Conservation (phyloP, 64 coral and sea anemone species). For the Montipora capricornis region DNA sequence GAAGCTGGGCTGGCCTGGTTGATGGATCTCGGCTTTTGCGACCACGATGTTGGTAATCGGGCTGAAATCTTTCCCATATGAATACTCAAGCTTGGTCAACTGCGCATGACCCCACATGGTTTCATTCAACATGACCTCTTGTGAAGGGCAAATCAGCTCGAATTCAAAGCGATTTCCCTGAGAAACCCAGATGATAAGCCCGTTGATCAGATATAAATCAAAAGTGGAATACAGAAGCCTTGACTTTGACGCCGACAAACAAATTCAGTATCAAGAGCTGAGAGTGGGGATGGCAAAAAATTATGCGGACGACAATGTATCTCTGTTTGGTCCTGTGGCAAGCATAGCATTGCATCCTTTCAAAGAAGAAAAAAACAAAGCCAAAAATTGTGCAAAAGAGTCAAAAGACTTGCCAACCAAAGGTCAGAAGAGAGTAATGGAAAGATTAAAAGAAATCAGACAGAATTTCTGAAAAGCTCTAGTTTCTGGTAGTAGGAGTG, state of each 20-base stretch:
- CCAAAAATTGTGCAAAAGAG: slow-evolving; percentile 33
- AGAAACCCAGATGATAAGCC: not conserved
- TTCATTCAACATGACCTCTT: no score
- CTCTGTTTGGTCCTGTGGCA: slow-evolving; percentile 8
- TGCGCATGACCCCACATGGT: no score
- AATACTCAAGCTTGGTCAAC: no score
- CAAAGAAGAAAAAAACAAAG: slow-evolving; percentile 46
- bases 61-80: no score
- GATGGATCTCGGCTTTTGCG: no score
- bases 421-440: slow-evolving; percentile 48
- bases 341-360: slow-evolving; percentile 30
- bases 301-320: slow-evolving; percentile 28
- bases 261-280: slow-evolving; percentile 35
- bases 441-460: slow-evolving; percentile 55
- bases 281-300: slow-evolving; percentile 24
- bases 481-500: slow-evolving; percentile 7
- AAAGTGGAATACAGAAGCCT: slow-evolving; percentile 26
- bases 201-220: slow-evolving; percentile 37
- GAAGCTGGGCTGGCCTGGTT: no score
- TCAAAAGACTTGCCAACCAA: slow-evolving; percentile 7
- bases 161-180: not conserved
- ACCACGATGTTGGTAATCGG: no score
- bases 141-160: no score
- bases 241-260: slow-evolving; percentile 29
- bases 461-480: slow-evolving; percentile 60